Evolutionary conservation across 2,113 vertebrate species (phyloP).

Genomic region (Eonycteris spelaea): DNA sequence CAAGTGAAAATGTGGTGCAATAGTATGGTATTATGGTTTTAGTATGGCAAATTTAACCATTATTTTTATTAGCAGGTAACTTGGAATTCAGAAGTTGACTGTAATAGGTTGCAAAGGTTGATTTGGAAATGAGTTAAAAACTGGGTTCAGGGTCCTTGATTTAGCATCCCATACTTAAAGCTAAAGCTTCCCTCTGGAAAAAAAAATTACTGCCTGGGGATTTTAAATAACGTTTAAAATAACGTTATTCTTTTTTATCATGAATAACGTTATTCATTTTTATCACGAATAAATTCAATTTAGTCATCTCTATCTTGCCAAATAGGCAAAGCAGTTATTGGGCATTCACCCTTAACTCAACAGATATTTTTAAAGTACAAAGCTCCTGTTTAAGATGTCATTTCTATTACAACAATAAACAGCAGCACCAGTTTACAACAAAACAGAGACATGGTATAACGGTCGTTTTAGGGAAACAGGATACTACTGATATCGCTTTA

Average conservation of each 20-base stretch:
- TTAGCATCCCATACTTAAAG: not conserved
- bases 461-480: not conserved
- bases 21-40: not conserved
- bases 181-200: not conserved
- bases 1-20: not conserved
- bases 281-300: not conserved
- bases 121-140: not conserved
- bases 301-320: not conserved
- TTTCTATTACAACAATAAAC: not conserved
- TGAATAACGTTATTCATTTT: conserved; percentile 3
- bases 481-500: not conserved
- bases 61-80: not conserved
- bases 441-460: not conserved
- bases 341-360: not conserved
- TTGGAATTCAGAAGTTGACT: not conserved
- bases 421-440: not conserved
- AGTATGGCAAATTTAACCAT: not conserved
- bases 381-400: not conserved
- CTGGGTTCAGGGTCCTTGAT: not conserved
- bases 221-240: not conserved
- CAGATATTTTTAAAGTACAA: not conserved
- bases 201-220: not conserved
- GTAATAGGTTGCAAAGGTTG: not conserved
- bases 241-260: not conserved
- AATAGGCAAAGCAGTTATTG: not conserved